Conservation (phyloP, 1,140 invertebrate genomes). For the Ceratitis capitata region DNA sequence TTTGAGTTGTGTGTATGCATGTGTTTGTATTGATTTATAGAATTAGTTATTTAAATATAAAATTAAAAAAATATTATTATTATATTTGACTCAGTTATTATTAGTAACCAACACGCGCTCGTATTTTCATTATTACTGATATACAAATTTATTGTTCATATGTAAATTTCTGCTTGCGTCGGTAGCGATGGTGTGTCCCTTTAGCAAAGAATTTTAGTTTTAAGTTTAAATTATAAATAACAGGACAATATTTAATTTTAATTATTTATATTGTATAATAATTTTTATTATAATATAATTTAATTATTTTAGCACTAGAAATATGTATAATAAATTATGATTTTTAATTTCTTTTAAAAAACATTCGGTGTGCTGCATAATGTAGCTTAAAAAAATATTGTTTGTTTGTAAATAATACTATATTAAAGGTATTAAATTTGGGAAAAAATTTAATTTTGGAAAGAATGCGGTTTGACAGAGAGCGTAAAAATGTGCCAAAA, state of each 20-base stretch:
- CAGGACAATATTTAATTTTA: slow-evolving; percentile 50
- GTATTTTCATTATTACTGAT: slow-evolving; percentile 40
- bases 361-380: background rate
- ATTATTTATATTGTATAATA: background rate
- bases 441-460: no score
- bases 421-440: background rate
- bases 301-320: no score
- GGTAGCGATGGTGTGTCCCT: background rate
- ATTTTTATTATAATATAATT: slow-evolving; percentile 43
- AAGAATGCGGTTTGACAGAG: no score
- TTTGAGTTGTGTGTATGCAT: background rate
- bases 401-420: no score
- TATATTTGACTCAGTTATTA: slow-evolving; percentile 43
- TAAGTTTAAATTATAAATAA: slow-evolving; percentile 1
- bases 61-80: no score
- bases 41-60: slow-evolving; percentile 42
- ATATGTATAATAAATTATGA: no score
- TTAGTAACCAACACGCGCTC: slow-evolving; percentile 45
- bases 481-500: background rate
- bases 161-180: no score
- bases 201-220: slow-evolving; percentile 36
- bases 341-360: no score
- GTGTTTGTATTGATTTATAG: background rate
- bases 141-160: no score
- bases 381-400: background rate